Evolutionary conservation across 2,113 vertebrate species (phyloP), one percentile per base, ranked within the genome.

Genomic region (Rutilus rutilus): DNA sequence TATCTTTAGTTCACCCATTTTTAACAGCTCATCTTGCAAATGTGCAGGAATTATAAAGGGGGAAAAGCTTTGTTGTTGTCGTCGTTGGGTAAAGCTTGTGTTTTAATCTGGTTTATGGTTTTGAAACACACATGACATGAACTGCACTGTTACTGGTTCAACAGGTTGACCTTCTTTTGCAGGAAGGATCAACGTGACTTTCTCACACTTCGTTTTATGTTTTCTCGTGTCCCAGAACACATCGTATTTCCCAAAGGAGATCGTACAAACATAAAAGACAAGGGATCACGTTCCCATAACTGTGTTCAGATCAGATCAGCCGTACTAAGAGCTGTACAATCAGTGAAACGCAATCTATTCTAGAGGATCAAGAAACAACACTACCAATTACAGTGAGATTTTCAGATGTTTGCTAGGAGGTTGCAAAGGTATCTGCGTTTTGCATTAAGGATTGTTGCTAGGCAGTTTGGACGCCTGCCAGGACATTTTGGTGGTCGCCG

Each of bases 191-290:
- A 39, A 23, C 33, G 6, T 2, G 36, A 42, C 75, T 77, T 54
- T 77, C 75, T 77, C 75, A 77, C 75, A 54, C 9, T 76, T 50
- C n/a, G 1, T 27, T 76, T 50, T 50, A 27, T 54, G 75, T 33
- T 33, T 54, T 33, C 47, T 19, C 15, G 3, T 2, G 60, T 25
- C 60, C 14, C 71, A 47, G 42, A 75, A 7, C 6, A 14, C 71
- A 25, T 45, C 15, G 27, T 54, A 27, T 77, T 12, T 54, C 75
- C 75, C 75, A 52, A 33, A 77, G 47, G 75, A 77, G 17, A 30
- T 30, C 0, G 12, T 23, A 80, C 78, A 27, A 42, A 64, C 78
- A 80, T 11, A 77, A 54, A 54, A 54, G 15, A 42, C 7, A 10
- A 27, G 39, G 27, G 50, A 64, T 80, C 36, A 25, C 3, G 15